A percentile compares a stretch with the other conserved stretches of the same genome.
phyloP scores from a whole-genome alignment of 1,140 invertebrate genomes.

The Ostrea edulis region DNA sequence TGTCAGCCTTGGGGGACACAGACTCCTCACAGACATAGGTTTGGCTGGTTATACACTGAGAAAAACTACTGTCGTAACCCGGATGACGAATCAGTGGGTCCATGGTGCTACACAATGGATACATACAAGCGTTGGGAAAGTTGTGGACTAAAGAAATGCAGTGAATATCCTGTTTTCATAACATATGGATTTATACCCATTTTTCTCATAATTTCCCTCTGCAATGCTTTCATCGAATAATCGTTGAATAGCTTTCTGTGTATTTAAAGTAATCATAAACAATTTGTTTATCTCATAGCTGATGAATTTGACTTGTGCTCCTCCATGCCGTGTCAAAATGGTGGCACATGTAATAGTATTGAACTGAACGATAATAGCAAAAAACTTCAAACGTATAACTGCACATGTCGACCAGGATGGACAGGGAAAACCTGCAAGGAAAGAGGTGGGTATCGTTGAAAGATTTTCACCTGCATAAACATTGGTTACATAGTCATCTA shows the following conservation, averaged over 20 bases:
- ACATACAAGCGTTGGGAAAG: conserved; percentile 25
- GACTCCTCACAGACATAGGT: conserved; percentile 36
- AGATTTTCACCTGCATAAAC: too few species aligned
- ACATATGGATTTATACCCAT: too few species aligned
- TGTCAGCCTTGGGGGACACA: conserved; percentile 41
- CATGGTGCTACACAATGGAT: conserved; percentile 51
- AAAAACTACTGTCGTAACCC: conserved; percentile 52
- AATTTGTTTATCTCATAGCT: neutral
- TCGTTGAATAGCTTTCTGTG: too few species aligned
- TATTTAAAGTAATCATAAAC: neutral
- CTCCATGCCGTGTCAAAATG: neutral
- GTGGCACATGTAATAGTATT: neutral
- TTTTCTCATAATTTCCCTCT: too few species aligned
- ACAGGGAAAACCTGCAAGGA: neutral
- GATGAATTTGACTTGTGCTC: neutral
- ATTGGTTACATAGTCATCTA: too few species aligned
- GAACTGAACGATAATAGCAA: neutral
- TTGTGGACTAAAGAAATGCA: conserved; percentile 44
- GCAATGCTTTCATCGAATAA: too few species aligned
- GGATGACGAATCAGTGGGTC: conserved; percentile 1
- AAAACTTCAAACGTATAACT: neutral
- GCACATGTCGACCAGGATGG: neutral
- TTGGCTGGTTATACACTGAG: neutral
- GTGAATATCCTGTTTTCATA: conserved; percentile 30
- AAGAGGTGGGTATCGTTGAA: neutral